Evolutionary conservation across 37 sponge, comb jelly and placozoan genomes (phyloP), one percentile per base, ranked within the genome.

Genomic region (Cladorhizidae sp.): DNA sequence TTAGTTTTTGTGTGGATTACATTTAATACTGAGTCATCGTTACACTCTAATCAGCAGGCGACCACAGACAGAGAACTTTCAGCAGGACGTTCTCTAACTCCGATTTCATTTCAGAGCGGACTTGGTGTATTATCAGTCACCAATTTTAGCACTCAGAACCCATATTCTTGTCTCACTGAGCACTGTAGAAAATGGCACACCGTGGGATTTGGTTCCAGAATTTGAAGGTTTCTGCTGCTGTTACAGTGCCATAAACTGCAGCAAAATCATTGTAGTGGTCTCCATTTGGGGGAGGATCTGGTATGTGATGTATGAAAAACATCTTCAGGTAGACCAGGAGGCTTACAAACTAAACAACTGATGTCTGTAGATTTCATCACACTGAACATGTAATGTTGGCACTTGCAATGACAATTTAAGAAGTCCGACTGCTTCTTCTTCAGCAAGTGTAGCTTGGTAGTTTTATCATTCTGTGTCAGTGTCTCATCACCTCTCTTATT

Each of bases 231-330:
- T 70, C 40, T 40, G 76, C 89, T 26, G 65, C 43, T 32, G 88
- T 88, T 21, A 2, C 22, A 14, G 57, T 74, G 18, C 80, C 74
- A 67, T 77, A 84, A 0, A 76, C 61, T 28, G 55, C 62, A n/a
- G 42, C 32, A 75, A 87, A 87, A 29, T 28, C 36, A 29, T 74
- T 80, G 75, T 81, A 88, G 18, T 28, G 38, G 32, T 81, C 74
- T 52, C 73, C 73, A 67, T 69, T 45, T 58, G 74, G 64, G 5
- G 82, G 41, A 29, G 83, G 83, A 38, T 88, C 83, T 40, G 89
- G 89, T 31, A 88, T 40, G 43, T 83, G 79, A 54, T 76, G 78
- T 6, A 88, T 23, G 32, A 54, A 88, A 83, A 8, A 88, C 72
- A n/a, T 82, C 83, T 28, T 23, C 7, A 49, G 89, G 83, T 22